A percentile compares a stretch with the other conserved stretches of the same genome.
These are phyloP conservation scores for Diadegma fenestrale DNA, from an alignment of 2,888 invertebrate species.

Conservation along the genomic window DNA sequence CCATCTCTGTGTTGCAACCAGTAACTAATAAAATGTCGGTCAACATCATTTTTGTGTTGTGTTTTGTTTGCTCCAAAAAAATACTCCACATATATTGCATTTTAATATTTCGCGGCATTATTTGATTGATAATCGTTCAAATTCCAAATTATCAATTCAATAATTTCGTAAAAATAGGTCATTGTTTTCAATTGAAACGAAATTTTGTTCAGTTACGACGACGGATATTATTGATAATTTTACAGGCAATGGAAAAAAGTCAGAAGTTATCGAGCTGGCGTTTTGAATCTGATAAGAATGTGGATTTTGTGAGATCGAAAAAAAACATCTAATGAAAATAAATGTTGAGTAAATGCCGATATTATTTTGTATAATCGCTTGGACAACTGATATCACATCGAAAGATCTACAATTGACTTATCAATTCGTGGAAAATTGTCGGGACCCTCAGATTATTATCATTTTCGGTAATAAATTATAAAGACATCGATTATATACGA, in stretches of 20 bases:
- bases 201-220: neutral
- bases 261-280: neutral
- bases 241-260: neutral
- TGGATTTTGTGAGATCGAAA: neutral
- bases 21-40: neutral
- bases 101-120: neutral
- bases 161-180: too few relatives aligned
- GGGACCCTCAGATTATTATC: neutral
- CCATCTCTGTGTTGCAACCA: neutral
- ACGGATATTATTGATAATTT: neutral
- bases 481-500: neutral
- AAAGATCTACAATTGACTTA: neutral
- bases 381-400: neutral
- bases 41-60: neutral
- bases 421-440: neutral
- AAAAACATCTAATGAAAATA: neutral
- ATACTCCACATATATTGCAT: neutral
- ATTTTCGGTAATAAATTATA: neutral
- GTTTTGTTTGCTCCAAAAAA: neutral
- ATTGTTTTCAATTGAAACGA: neutral
- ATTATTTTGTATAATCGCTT: neutral
- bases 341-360: neutral
- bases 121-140: neutral
- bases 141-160: neutral
- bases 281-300: neutral